A percentile compares a stretch with the other conserved stretches of the same genome.
These are phyloP conservation scores for Gerris buenoi DNA, from an alignment of 1,140 invertebrate species.

Conservation along the genomic window DNA sequence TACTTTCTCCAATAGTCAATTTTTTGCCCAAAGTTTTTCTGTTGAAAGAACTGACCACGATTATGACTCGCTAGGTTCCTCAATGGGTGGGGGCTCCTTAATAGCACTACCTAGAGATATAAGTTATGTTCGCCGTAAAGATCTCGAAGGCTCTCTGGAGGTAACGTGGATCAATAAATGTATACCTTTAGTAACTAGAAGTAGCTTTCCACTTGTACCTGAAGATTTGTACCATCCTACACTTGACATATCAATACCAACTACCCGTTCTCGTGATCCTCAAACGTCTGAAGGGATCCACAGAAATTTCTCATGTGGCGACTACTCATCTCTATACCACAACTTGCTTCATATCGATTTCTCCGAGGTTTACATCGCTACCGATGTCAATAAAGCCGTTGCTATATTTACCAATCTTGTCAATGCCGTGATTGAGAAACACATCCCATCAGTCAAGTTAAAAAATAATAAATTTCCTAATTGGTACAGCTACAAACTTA, in stretches of 20 bases:
- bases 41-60: not conserved
- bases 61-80: not conserved
- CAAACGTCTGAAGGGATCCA: not conserved
- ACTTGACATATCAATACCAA: not conserved
- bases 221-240: not conserved
- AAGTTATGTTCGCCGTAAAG: not conserved
- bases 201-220: not conserved
- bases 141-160: not conserved
- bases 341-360: not conserved
- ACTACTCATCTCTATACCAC: not conserved
- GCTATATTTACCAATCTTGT: not conserved
- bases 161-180: not conserved
- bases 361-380: not conserved
- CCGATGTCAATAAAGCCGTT: not conserved
- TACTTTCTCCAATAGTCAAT: not conserved
- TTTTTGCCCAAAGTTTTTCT: not conserved
- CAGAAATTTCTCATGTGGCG: not conserved
- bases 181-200: not conserved
- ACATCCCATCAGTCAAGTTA: not conserved
- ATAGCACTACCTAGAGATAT: not conserved
- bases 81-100: not conserved
- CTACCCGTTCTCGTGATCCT: not conserved
- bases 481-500: not conserved
- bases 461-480: not conserved
- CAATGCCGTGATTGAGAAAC: not conserved